phyloP scores from a whole-genome alignment of 1,140 invertebrate species.

The Eufriesea mexicana region DNA sequence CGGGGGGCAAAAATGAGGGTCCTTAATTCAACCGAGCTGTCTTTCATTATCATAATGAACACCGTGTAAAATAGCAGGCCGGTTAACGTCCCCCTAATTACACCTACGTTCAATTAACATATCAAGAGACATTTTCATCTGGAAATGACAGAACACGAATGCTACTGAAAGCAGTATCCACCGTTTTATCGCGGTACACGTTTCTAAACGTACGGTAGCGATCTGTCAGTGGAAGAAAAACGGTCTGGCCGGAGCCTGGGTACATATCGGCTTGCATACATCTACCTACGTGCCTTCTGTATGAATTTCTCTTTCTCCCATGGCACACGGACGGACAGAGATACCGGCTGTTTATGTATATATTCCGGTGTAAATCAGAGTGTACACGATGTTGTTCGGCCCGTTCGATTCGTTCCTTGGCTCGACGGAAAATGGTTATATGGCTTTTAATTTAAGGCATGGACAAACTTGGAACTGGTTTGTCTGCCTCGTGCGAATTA shows the following conservation, averaged over 20 bases:
- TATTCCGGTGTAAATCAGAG: conserved; percentile 19
- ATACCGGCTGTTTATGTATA: conserved; percentile 15
- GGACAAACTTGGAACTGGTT: conserved; percentile 24
- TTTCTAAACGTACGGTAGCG: conserved; percentile 69
- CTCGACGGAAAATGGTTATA: background rate
- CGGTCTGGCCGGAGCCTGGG: conserved; percentile 40
- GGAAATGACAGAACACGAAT: conserved; percentile 52
- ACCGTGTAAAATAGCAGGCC: conserved; percentile 37
- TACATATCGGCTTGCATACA: conserved; percentile 41
- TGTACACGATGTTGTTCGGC: conserved; percentile 29
- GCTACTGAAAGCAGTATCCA: conserved; percentile 40
- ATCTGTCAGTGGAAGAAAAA: conserved; percentile 70
- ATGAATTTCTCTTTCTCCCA: conserved; percentile 42
- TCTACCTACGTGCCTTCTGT: conserved; percentile 47
- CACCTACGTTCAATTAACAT: conserved; percentile 40
- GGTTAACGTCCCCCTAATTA: conserved; percentile 53
- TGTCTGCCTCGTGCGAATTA: background rate
- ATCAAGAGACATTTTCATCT: conserved; percentile 54
- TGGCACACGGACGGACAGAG: conserved; percentile 1
- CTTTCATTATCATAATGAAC: conserved; percentile 47
- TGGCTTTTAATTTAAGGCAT: background rate
- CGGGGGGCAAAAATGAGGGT: background rate
- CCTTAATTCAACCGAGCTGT: conserved; percentile 7
- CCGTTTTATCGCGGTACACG: conserved; percentile 55
- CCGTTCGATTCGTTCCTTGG: background rate